phyloP scores from a whole-genome alignment of 2,888 invertebrate genomes.

The Sipunculus nudus region DNA sequence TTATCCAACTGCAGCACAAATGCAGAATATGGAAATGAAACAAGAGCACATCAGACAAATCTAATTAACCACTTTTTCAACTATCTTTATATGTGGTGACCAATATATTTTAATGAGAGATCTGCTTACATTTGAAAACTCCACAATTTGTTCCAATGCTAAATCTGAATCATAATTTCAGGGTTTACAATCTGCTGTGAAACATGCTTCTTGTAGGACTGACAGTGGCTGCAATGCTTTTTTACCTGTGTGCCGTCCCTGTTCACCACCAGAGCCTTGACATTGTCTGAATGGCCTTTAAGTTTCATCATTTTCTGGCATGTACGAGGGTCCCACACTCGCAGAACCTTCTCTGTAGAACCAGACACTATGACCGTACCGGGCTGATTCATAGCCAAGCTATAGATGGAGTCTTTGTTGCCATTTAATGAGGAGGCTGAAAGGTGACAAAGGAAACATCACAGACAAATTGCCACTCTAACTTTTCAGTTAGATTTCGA shows the following conservation, averaged over 20 bases:
- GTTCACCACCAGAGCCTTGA: conserved; percentile 93
- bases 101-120: no score
- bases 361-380: conserved; percentile 97
- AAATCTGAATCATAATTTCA: no score
- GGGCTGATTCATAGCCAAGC: conserved; percentile 96
- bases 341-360: conserved; percentile 73
- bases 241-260: conserved; percentile 82
- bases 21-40: no score
- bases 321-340: conserved; percentile 97
- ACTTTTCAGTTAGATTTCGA: background rate
- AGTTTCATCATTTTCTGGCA: conserved; percentile 95
- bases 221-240: background rate
- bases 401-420: conserved; percentile 98
- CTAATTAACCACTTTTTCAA: no score
- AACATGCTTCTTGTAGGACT: background rate
- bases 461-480: conserved; percentile 34
- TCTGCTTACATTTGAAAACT: no score
- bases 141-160: no score
- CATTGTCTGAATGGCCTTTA: conserved; percentile 96
- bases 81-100: no score
- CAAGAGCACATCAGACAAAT: no score
- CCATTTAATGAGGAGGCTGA: conserved; percentile 93
- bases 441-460: background rate
- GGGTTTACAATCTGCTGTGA: background rate
- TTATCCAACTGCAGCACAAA: no score